Base-by-base conservation (phyloP, 2,888 invertebrate genomes). In the Labia minor region DNA sequence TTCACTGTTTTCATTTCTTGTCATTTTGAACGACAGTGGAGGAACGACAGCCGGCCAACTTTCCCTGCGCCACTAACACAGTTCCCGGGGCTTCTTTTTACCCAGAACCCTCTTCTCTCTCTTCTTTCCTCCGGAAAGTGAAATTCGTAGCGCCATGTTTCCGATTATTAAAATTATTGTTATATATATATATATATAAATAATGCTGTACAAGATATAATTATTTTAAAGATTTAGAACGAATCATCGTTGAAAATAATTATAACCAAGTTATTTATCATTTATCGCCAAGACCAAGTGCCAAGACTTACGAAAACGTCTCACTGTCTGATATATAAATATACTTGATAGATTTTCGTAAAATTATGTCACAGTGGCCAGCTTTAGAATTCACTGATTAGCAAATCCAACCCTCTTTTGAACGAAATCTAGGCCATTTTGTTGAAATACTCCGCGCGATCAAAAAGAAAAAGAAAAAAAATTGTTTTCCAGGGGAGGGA, bases 11-110 rank as follows among this genome's bases (percentile, higher is more conserved):
- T n/a, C 3, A 49, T 49, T 49, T n/a, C n/a, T 14, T 49, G 49
- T 49, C 49, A 14, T 16, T 49, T 16, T 14, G 49, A 14, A n/a
- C 14, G 49, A 49, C 49, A 49, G 21, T 26, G 62, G n/a, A 63
- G 66, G 61, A 62, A 37, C n/a, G n/a, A n/a, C 33, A 63, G 64
- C 18, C 37, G 65, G 61, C 68, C 67, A 68, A 73, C 73, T 73
- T 73, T 73, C 73, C 72, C 73, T 73, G 73, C 67, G 72, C 73
- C 70, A 73, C 73, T 73, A 71, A 73, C 73, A 73, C 71, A 72
- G 67, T 69, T 68, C 66, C 66, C 66, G 49, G 14, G 4, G 3
- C 3, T 14, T 49, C 14, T 16, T 49, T 49, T 49, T 49, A 49
- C 49, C 14, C 14, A 49, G 33, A 21, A n/a, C 21, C 62, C 63